Conservation (phyloP, 1,140 invertebrate species). For the Anoplolepis gracilipes region DNA sequence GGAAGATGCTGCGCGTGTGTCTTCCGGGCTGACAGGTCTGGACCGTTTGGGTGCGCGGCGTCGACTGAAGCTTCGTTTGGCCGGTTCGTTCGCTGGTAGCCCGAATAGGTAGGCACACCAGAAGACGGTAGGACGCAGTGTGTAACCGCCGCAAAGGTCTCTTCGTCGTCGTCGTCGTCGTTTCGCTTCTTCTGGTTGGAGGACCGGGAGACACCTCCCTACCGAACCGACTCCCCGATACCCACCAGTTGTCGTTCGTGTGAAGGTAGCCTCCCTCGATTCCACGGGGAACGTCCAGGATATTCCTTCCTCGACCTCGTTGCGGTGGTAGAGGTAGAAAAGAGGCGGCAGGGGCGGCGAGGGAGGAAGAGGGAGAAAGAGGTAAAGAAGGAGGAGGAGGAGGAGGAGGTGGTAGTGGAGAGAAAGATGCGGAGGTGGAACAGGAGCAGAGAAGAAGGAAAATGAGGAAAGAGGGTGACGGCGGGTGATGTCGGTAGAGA, state of each 20-base stretch:
- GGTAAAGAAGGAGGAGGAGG: conserved; percentile 65
- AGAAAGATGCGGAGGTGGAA: conserved; percentile 76
- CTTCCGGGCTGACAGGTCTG: conserved; percentile 82
- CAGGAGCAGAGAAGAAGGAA: conserved; percentile 65
- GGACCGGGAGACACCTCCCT: conserved; percentile 84
- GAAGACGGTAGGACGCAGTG: conserved; percentile 79
- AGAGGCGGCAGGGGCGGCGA: conserved; percentile 65
- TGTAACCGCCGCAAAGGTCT: conserved; percentile 77
- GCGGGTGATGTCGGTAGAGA: conserved; percentile 25
- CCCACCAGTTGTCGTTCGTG: conserved; percentile 67
- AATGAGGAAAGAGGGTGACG: conserved; percentile 58
- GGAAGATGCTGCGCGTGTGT: conserved; percentile 64
- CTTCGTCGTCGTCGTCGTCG: conserved; percentile 70
- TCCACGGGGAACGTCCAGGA: conserved; percentile 68
- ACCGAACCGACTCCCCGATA: conserved; percentile 80
- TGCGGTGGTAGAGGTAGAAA: conserved; percentile 74
- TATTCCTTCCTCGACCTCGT: conserved; percentile 66
- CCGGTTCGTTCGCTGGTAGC: conserved; percentile 80
- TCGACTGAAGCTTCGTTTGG: conserved; percentile 85
- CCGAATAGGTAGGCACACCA: conserved; percentile 81
- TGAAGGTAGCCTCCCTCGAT: conserved; percentile 68
- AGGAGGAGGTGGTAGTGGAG: conserved; percentile 50
- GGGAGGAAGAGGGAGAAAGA: conserved; percentile 61
- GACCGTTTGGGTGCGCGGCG: conserved; percentile 86
- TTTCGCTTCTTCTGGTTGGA: conserved; percentile 85